Conservation (phyloP, 2,888 invertebrate species). For the Agonopterix subpropinquella region DNA sequence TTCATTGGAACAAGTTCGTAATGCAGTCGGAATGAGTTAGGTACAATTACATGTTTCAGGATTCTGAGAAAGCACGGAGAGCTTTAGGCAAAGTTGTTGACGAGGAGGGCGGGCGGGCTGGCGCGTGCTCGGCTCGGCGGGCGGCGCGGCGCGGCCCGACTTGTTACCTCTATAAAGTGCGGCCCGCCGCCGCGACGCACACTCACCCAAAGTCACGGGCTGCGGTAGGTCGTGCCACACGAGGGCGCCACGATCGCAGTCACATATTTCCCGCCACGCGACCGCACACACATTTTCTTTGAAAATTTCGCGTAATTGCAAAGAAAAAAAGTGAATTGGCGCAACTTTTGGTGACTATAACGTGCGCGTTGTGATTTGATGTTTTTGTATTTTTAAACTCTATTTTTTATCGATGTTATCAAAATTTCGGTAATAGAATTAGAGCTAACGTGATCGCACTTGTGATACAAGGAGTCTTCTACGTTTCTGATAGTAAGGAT, state of each 20-base stretch:
- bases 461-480: conserved; percentile 40
- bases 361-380: conserved; percentile 54
- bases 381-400: conserved; percentile 41
- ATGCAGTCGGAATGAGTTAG: too few relatives aligned
- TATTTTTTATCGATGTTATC: conserved; percentile 39
- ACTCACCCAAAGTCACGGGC: conserved; percentile 59
- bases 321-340: conserved; percentile 65
- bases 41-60: conserved; percentile 2
- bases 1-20: too few relatives aligned
- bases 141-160: conserved; percentile 15
- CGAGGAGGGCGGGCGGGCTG: conserved; percentile 22
- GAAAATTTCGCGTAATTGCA: conserved; percentile 70
- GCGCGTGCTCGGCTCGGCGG: conserved; percentile 25
- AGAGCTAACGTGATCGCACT: conserved; percentile 55
- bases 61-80: conserved; percentile 27
- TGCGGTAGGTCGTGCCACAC: conserved; percentile 69
- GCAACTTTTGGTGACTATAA: conserved; percentile 55
- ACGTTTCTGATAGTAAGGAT: conserved; percentile 55
- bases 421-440: conserved; percentile 34
- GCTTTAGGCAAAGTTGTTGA: conserved; percentile 25
- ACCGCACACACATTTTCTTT: conserved; percentile 64
- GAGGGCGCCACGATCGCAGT: conserved; percentile 68
- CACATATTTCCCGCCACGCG: conserved; percentile 37
- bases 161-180: conserved; percentile 37
- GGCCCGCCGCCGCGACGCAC: conserved; percentile 46